Conservation (phyloP, 2,113 vertebrate genomes). For the Lagopus muta region DNA sequence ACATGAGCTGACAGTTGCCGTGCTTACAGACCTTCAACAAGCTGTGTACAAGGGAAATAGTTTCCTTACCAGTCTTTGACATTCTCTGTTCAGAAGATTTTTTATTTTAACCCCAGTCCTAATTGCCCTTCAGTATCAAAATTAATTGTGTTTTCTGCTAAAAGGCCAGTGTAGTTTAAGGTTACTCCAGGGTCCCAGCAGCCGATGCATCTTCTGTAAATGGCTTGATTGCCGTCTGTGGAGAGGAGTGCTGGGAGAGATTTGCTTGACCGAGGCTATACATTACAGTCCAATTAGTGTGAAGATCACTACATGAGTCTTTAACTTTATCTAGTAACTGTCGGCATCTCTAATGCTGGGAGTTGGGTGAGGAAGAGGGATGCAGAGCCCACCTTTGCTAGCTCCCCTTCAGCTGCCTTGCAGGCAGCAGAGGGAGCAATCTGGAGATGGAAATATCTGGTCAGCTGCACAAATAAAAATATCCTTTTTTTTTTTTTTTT, state of each 20-base stretch:
- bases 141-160: constrained; percentile 86
- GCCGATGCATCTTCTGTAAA: constrained; percentile 85
- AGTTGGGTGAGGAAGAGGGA: constrained; percentile 61
- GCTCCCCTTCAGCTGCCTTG: background rate
- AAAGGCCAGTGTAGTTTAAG: constrained; percentile 84
- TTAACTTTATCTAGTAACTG: constrained; percentile 84
- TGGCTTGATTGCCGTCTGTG: constrained; percentile 81
- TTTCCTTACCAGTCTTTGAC: constrained; percentile 73
- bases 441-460: background rate
- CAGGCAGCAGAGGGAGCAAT: constrained; percentile 65
- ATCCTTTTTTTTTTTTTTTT: background rate
- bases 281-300: constrained; percentile 88
- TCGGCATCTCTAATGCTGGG: constrained; percentile 76
- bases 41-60: constrained; percentile 43
- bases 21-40: constrained; percentile 30
- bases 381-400: constrained; percentile 46
- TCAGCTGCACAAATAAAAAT: background rate
- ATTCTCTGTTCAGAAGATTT: constrained; percentile 75
- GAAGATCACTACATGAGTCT: constrained; percentile 82
- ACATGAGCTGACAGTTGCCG: constrained; percentile 25
- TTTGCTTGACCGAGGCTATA: constrained; percentile 84
- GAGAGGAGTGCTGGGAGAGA: constrained; percentile 81
- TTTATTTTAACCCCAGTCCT: constrained; percentile 82
- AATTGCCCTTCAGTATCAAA: constrained; percentile 87
- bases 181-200: constrained; percentile 81